phyloP scores from a whole-genome alignment of 2,888 invertebrate genomes.

The Melolontha melolontha region DNA sequence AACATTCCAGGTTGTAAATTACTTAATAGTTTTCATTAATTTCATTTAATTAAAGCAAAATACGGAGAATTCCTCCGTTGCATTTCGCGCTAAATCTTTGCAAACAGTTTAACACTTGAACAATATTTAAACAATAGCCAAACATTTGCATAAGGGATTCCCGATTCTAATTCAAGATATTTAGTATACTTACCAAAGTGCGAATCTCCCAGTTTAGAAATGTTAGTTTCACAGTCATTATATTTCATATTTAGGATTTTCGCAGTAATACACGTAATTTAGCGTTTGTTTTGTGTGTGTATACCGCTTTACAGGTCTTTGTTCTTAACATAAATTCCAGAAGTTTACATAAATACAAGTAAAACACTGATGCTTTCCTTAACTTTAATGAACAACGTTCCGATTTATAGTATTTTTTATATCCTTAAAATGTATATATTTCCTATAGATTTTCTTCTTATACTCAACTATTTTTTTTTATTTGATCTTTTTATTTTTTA shows the following conservation, averaged over 20 bases:
- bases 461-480: no score
- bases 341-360: no score
- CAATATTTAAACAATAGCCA: slow-evolving; percentile 39
- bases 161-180: slow-evolving; percentile 32
- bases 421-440: no score
- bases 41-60: slow-evolving; percentile 32
- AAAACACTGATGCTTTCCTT: no score
- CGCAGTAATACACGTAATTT: slow-evolving; percentile 30
- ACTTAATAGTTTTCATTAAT: slow-evolving; percentile 5
- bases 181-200: slow-evolving; percentile 6
- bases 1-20: no score
- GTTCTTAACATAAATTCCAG: no score
- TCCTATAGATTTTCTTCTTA: no score
- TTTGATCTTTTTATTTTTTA: no score
- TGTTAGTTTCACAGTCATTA: slow-evolving; percentile 9
- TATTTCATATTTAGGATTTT: slow-evolving; percentile 38
- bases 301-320: no score
- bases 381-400: no score
- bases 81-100: slow-evolving; percentile 16
- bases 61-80: neutral
- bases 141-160: slow-evolving; percentile 38
- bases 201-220: neutral
- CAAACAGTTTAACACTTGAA: slow-evolving; percentile 37
- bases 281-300: slow-evolving; percentile 26
- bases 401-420: no score